Conservation (phyloP, 2,797 vertebrate species). For the Astyanax mexicanus region DNA sequence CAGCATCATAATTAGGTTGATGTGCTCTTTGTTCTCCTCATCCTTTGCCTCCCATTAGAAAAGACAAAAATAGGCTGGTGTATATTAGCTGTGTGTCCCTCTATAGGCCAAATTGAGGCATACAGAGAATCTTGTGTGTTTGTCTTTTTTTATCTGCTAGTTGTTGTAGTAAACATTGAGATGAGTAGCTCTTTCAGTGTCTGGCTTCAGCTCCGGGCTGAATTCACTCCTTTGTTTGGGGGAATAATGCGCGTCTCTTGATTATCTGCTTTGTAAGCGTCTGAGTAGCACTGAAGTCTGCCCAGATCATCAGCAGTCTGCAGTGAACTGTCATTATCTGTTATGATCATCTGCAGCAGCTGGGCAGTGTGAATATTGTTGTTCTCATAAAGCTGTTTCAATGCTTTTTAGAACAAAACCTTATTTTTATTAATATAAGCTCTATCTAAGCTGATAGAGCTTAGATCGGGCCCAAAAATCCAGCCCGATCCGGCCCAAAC, state of each 20-base stretch:
- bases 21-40: slow-evolving; percentile 28
- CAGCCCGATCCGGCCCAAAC: too few species aligned
- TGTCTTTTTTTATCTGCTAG: neutral
- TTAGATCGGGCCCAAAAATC: too few species aligned
- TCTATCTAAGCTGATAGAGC: too few species aligned
- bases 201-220: neutral
- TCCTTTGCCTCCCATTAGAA: slow-evolving; percentile 13
- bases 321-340: neutral
- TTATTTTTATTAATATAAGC: too few species aligned
- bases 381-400: neutral
- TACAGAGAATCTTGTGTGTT: neutral
- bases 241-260: neutral
- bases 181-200: neutral
- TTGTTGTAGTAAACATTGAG: neutral
- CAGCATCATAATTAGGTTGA: slow-evolving; percentile 35
- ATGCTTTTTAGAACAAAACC: too few species aligned
- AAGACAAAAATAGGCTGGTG: slow-evolving; percentile 12
- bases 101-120: neutral
- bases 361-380: neutral
- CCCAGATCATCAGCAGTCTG: neutral
- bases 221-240: neutral
- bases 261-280: neutral
- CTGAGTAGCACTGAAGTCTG: neutral
- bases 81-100: neutral
- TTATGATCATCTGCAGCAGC: neutral